Base-by-base conservation (phyloP, 2,888 invertebrate genomes). In the Hylaea fasciaria region DNA sequence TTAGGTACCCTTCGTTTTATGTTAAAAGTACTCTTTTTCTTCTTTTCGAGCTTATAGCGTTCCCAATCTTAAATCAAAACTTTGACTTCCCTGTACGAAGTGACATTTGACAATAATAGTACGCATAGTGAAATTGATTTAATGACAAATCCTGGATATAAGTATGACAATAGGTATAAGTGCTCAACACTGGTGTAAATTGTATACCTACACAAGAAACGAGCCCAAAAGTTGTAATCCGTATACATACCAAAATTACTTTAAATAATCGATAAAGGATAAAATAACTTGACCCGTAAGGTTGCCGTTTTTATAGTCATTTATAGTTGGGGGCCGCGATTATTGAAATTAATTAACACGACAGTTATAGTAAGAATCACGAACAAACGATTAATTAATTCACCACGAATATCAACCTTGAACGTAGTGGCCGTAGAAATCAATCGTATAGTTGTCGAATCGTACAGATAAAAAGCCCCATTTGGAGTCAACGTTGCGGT, bases 381-480 rank as follows among this genome's bases (percentile, higher is more conserved):
- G 54, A 62, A 59, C 55, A 51, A 43, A 49, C 54, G 50, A 56
- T 62, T 59, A 59, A 62, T 60, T 53, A 51, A 63, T 57, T 54
- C 64, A 55, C 68, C 68, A 62, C 67, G 62, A 73, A 74, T 64
- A 66, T 64, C 57, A 68, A 67, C 76, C 79, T 78, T 77, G 73
- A 69, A 65, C 64, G 62, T 55, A 65, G 70, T 60, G 58, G 67
- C 72, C 75, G 72, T 71, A 71, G 74, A 71, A 79, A 76, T 72
- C 22, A 5, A 22, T n/a, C 51, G 67, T 64, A 74, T 72, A 57
- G 65, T 59, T 68, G 66, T 66, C 60, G 67, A 72, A 67, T 63
- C 66, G 71, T 71, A 76, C 72, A 73, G 68, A 69, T 77, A 60
- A 72, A 71, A 71, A 70, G 67, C 59, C 52, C 70, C 59, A 73